phyloP scores from a whole-genome alignment of 2,113 vertebrate species.

The Benitochromis conjunctus region DNA sequence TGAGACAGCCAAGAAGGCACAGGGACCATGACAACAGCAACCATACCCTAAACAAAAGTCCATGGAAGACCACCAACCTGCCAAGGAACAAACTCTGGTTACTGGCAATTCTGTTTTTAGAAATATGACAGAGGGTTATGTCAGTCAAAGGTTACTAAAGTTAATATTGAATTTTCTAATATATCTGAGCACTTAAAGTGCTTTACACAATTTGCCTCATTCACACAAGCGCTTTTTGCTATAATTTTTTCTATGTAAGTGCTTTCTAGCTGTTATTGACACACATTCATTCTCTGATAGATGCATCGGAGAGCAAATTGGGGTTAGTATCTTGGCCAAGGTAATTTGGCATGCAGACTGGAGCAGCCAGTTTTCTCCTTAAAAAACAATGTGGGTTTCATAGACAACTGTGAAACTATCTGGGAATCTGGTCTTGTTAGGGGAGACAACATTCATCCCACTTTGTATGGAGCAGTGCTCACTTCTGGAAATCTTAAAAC shows the following conservation, averaged over 20 bases:
- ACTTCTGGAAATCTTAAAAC: not conserved
- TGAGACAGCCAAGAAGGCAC: too few species aligned
- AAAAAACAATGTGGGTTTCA: not conserved
- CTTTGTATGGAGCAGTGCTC: not conserved
- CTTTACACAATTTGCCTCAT: not conserved
- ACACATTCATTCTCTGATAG: not conserved
- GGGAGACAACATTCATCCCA: not conserved
- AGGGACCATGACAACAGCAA: too few species aligned
- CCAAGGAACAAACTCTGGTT: not conserved
- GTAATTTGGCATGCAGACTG: not conserved
- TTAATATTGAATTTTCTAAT: not conserved
- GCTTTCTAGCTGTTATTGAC: not conserved
- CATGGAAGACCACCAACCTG: not conserved
- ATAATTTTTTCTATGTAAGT: not conserved
- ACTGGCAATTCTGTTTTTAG: not conserved
- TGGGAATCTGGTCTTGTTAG: not conserved
- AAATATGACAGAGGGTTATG: not conserved
- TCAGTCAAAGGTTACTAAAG: not conserved
- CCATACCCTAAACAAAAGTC: not conserved
- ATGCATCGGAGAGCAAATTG: not conserved
- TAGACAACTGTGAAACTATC: not conserved
- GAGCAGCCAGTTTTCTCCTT: not conserved
- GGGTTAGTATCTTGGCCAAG: not conserved
- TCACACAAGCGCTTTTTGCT: not conserved
- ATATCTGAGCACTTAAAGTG: not conserved